phyloP scores from a whole-genome alignment of 64 coral and sea anemone genomes.

The Actinia equina region DNA sequence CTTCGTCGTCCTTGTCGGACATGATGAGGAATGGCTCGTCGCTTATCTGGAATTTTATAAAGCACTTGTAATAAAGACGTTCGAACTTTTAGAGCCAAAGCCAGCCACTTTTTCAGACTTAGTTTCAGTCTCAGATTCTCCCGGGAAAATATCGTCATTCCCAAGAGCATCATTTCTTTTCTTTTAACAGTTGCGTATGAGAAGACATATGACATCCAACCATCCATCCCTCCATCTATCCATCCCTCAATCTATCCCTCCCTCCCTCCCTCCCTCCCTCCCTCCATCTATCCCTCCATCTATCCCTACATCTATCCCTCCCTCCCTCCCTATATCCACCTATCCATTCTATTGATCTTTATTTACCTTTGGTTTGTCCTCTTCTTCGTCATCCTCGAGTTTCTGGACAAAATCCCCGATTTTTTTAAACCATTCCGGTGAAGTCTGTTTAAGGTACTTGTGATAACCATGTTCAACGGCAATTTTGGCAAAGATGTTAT shows the following conservation, averaged over 20 bases:
- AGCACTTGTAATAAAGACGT: background rate
- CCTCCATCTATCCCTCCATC: too few relatives aligned
- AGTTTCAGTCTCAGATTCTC: too few relatives aligned
- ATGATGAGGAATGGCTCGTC: constrained; percentile 79
- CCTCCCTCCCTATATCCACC: too few relatives aligned
- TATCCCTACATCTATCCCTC: too few relatives aligned
- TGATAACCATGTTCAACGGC: constrained; percentile 72
- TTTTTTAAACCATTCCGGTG: constrained; percentile 72
- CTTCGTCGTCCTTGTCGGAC: constrained; percentile 68
- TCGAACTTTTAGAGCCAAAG: background rate
- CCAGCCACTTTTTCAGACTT: too few relatives aligned
- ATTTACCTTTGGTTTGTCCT: constrained; percentile 26
- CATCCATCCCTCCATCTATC: too few relatives aligned
- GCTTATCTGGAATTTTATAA: constrained; percentile 38
- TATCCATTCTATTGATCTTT: background rate
- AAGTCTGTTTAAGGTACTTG: constrained; percentile 81
- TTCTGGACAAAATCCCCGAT: constrained; percentile 73
- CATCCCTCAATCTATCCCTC: too few relatives aligned
- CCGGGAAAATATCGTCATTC: too few relatives aligned
- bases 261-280: too few relatives aligned
- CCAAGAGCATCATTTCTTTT: too few relatives aligned
- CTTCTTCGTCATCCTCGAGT: constrained; percentile 45
- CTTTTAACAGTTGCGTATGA: too few relatives aligned
- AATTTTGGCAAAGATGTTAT: constrained; percentile 93
- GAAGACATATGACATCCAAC: too few relatives aligned